Evolutionary conservation across 2,113 vertebrate genomes (phyloP).

Genomic region (Nothocercus nigrocapillus): DNA sequence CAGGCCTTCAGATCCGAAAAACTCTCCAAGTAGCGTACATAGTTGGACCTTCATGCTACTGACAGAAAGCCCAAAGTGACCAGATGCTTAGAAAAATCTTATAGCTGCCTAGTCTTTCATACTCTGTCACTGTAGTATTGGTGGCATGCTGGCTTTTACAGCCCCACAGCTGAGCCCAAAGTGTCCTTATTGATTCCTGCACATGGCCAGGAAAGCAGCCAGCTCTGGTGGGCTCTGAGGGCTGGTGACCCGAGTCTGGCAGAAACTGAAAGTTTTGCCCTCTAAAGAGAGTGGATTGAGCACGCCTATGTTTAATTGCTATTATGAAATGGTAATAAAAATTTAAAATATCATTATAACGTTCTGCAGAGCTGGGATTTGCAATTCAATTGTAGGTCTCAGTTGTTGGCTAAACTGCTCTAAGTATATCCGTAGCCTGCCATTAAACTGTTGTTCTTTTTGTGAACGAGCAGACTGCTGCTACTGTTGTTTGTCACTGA

Average conservation of each 20-base stretch:
- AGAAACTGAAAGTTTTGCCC: not conserved
- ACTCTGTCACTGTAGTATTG: rapidly evolving
- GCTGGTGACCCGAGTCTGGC: not conserved
- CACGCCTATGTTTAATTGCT: not conserved
- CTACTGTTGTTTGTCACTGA: not conserved
- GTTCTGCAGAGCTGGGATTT: not conserved
- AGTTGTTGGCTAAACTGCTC: not conserved
- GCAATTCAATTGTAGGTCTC: not conserved
- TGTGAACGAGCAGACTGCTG: not conserved
- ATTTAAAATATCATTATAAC: not conserved
- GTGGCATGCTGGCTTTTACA: not conserved
- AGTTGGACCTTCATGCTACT: not conserved
- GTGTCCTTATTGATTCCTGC: rapidly evolving
- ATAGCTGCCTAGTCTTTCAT: not conserved
- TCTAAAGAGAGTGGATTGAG: not conserved
- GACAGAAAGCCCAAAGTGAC: not conserved
- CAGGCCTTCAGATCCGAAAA: not conserved
- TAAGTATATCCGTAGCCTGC: not conserved
- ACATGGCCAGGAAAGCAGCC: not conserved
- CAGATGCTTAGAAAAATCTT: not conserved
- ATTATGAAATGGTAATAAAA: constrained; percentile 3
- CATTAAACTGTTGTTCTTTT: rapidly evolving
- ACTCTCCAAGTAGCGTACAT: not conserved
- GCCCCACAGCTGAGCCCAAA: not conserved
- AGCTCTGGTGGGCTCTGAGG: not conserved